Base-by-base conservation (phyloP, 2,888 invertebrate species). In the Calameuta filiformis region DNA sequence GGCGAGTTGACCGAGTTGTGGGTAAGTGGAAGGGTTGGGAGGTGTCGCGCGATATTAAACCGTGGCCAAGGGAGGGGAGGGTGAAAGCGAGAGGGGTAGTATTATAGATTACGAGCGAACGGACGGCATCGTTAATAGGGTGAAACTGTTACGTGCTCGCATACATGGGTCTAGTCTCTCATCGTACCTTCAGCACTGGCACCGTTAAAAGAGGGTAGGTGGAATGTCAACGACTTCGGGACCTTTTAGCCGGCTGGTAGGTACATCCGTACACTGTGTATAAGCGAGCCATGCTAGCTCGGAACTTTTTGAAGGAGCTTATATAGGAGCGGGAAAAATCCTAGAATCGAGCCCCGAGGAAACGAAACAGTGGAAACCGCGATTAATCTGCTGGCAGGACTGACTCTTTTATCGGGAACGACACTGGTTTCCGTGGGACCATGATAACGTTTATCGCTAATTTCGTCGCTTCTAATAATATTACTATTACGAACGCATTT, bases 1-100 rank as follows among this genome's bases (percentile, higher is more conserved):
- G 86, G 85, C 31, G 71, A 78, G 84, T 84, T 80, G 86, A 85
- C 85, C 85, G 85, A 86, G 86, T 85, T 87, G 85, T 80, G 85
- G 85, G 81, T 79, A 81, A 82, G 83, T 81, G 83, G 82, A 78
- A 77, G 76, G 77, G 79, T 76, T 73, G 78, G n/a, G 71, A 31
- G 71, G 71, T 34, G 71, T 34, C 33, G 33, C 71, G 71, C 71
- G 71, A 34, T 12, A 71, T 71, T 34, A 33, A 34, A 31, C 15
- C 56, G 9, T 0, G 56, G 23, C 9, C 9, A 56, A 56, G 56
- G 56, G 56, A 33, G 33, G 33, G 33, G 33, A 35, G 37, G 56
- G 9, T 1, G 40, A 40, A 15, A 15, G 6, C 40, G 56, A 23
- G 56, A 56, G 56, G 56, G 56, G 23, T 56, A 23, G 40, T 23